Evolutionary conservation across 2,797 vertebrate genomes (phyloP).

Genomic region (Leptoclinus maculatus): DNA sequence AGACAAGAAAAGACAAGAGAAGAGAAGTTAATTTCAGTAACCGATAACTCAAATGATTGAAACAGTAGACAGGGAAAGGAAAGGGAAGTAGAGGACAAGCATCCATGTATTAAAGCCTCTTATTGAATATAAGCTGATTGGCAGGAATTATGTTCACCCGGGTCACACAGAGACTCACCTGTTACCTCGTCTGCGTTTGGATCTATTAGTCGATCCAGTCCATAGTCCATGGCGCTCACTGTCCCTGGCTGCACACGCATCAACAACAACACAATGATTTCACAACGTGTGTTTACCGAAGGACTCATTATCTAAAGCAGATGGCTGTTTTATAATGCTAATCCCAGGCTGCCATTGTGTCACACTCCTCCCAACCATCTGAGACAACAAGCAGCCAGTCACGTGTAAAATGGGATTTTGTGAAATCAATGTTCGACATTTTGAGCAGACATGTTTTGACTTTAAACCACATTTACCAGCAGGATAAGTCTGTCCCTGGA

Average conservation of each 20-base stretch:
- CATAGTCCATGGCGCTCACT: conserved; percentile 90
- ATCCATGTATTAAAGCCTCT: conserved; percentile 74
- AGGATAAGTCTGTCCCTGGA: background rate
- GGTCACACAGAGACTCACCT: conserved; percentile 83
- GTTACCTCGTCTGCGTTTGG: conserved; percentile 93
- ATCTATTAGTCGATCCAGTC: conserved; percentile 88
- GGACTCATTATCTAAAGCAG: conserved; percentile 46
- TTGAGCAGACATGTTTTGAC: background rate
- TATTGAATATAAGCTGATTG: conserved; percentile 71
- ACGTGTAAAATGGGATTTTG: background rate
- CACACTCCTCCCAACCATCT: background rate
- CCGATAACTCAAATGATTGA: conserved; percentile 23
- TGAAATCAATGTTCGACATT: background rate
- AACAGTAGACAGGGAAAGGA: conserved; percentile 8
- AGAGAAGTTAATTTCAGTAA: background rate
- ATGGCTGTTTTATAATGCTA: conserved; percentile 56
- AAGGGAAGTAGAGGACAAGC: conserved; percentile 12
- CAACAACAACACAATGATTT: conserved; percentile 25
- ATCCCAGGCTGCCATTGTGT: conserved; percentile 38
- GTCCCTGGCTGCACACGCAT: conserved; percentile 87
- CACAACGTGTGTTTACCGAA: conserved; percentile 39
- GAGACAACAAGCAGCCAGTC: conserved; percentile 10
- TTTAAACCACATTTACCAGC: background rate
- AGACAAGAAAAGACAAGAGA: conserved; percentile 23
- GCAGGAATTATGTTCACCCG: conserved; percentile 57